Base-by-base conservation (phyloP, 2,113 vertebrate species). In the Numida meleagris region DNA sequence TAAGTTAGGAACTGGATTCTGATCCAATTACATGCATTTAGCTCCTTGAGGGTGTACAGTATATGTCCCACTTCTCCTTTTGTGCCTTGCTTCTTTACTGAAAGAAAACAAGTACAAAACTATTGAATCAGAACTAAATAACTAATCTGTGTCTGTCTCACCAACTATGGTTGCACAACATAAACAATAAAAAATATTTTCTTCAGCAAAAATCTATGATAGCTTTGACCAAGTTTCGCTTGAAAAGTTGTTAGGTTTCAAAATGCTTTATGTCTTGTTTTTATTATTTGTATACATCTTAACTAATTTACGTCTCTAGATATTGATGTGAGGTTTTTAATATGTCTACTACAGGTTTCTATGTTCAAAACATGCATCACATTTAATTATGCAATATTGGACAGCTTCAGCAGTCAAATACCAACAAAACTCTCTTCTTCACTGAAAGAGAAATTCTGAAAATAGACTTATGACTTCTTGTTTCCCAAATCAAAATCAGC, bases 401-500 rank as follows among this genome's bases (percentile, higher is more conserved):
- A 40, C 11, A 15, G 5, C 6, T 76, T 76, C 36, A 61, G 66
- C 13, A 24, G 55, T 74, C 72, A 71, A 75, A 53, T 20, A 77
- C 12, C 38, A 86, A n/a, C 16, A 86, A 21, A 91, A 94, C 53
- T 46, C 18, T 76, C 25, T 45, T 89, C 46, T 63, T 63, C 38
- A 43, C 76, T 33, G 63, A 88, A 94, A 95, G 79, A 90, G 29
- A 73, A 95, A 95, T 95, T 93, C 85, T 91, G 93, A 86, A 95
- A 95, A 94, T 45, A 90, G 36, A 85, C 19, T 68, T 77, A 29
- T 36, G 82, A 89, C 21, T 81, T 86, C 84, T 88, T 67, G 48
- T 82, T 95, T 79, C 62, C 40, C 50, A 83, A 75, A 67, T 40
- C 12, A 8, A 86, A 90, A 83, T 61, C 93, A 89, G 82, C 67